Percentiles rank a stretch among this genome's conserved stretches.
Evolutionary conservation across 2,888 invertebrate genomes (phyloP).

Genomic region (Cancer borealis): DNA sequence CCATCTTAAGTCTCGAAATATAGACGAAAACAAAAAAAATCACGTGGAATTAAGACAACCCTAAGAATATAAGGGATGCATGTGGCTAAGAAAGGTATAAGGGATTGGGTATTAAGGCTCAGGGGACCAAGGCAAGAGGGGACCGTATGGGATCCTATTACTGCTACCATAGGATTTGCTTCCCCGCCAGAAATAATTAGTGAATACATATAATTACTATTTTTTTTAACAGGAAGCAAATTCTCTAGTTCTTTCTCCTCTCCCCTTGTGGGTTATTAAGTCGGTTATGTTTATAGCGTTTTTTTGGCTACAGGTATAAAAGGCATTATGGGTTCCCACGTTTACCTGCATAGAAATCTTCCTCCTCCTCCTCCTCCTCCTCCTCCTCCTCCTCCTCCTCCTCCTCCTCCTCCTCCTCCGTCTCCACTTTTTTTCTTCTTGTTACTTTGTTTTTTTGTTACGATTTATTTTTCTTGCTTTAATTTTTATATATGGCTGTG

Average conservation of each 20-base stretch:
- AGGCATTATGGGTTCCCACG: background rate
- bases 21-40: background rate
- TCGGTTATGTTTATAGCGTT: constrained; percentile 10
- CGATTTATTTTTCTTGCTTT: background rate
- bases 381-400: background rate
- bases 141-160: background rate
- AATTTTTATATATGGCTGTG: too few species aligned
- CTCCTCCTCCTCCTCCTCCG: background rate
- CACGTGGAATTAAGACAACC: background rate
- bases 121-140: background rate
- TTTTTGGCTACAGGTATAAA: background rate
- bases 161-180: background rate
- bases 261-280: constrained; percentile 29
- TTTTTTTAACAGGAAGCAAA: background rate
- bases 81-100: background rate
- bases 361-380: background rate
- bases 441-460: background rate
- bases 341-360: background rate
- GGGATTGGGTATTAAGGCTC: background rate
- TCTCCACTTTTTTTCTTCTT: background rate
- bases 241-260: background rate
- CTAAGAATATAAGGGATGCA: background rate
- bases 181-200: constrained; percentile 33
- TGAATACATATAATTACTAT: constrained; percentile 30
- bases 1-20: background rate